Base-by-base conservation (phyloP, 2,113 vertebrate species). In the Corythoichthys intestinalis region DNA sequence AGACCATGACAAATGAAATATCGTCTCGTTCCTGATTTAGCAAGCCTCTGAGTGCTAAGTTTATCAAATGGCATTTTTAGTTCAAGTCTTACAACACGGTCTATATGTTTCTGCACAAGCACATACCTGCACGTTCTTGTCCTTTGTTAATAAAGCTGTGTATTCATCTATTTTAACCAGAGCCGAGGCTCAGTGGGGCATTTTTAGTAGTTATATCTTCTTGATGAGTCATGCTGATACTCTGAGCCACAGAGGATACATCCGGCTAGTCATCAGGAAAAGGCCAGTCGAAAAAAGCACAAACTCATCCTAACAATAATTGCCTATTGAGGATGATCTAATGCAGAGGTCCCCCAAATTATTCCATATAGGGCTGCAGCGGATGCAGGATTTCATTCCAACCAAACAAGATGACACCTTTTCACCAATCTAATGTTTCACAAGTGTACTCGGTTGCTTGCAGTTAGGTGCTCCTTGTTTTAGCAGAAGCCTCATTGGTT, bases 121-220 rank as follows among this genome's bases (percentile, higher is more conserved):
- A 65, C 39, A 65, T 49, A 64, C 4, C 44, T 14, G 48, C 46
- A 65, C 62, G 13, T 65, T 69, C 70, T 56, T 69, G 70, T 70
- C 56, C 3, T 17, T 41, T 68, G 66, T 79, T 57, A 83, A 66
- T 74, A 59, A 77, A 83, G 73, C 75, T 83, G 78, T 69, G 69
- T 85, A 71, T 87, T 89, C 86, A 84, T 83, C 83, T 64, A 77
- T 84, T 79, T 84, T 82, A 83, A 82, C 69, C 77, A 76, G 81
- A 84, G 82, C 84, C 88, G 79, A 75, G 71, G 79, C 76, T 78
- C 76, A 85, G 83, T 80, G 70, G 79, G 79, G 84, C 83, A 85
- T 87, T 91, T 91, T 92, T 90, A 91, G 88, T 86, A 83, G 81
- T 81, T 84, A 73, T 67, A 73, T 79, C 71, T 34, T 3, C n/a